Conservation (phyloP, 2,113 vertebrate species). For the Platycercus adscitus region DNA sequence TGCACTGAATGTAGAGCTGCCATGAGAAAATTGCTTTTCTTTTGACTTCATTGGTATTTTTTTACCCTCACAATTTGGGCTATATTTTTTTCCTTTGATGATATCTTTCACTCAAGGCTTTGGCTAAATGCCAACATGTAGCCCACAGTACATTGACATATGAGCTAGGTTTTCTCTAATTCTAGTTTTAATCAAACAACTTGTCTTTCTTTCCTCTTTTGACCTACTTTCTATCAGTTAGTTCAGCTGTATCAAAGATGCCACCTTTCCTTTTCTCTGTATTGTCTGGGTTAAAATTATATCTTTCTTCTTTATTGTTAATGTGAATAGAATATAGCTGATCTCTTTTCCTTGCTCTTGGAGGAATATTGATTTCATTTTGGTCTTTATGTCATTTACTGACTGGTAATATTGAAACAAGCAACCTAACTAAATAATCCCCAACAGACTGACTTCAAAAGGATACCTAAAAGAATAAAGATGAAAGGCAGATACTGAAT, state of each 20-base stretch:
- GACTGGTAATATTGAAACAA: neutral
- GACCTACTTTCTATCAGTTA: neutral
- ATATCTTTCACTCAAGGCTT: neutral
- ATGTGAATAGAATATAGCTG: neutral
- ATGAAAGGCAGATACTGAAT: neutral
- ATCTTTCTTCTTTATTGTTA: neutral
- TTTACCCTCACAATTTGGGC: neutral
- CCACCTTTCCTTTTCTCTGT: neutral
- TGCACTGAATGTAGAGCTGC: neutral
- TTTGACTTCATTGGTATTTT: neutral
- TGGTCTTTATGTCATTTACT: neutral
- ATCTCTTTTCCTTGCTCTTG: neutral
- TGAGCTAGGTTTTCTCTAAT: neutral
- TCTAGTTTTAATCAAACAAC: constrained; percentile 2
- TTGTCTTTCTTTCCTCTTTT: neutral
- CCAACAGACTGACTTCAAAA: neutral
- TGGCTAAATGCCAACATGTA: neutral
- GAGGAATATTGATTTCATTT: neutral
- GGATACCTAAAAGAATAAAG: neutral
- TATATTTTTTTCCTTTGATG: neutral
- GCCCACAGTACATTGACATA: neutral
- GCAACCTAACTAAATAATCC: neutral
- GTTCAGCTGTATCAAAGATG: neutral
- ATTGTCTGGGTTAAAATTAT: neutral
- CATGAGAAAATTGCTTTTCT: neutral